Evolutionary conservation across 2,888 invertebrate species (phyloP), one percentile per base, ranked within the genome.

Genomic region (Microplitis deprimator): DNA sequence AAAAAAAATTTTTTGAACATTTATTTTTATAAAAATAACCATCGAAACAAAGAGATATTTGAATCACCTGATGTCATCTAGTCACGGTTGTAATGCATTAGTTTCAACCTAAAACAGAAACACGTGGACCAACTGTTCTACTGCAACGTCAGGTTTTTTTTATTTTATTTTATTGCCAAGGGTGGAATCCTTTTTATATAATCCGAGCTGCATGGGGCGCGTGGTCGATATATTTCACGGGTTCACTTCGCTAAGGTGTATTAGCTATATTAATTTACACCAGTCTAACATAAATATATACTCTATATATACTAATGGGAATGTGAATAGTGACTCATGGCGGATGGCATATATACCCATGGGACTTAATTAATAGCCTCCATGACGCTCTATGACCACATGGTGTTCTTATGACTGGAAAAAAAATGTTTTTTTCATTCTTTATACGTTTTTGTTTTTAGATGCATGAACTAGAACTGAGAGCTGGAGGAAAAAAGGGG

Each of bases 321-420:
- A 41, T 70, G 59, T 40, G 41, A 39, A 41, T 41, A 60, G 60
- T 50, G 70, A 60, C 50, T 29, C 39, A 60, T 70, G 29, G 76
- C 72, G 67, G 13, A 60, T 70, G 29, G 72, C 68, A 61, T 71
- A 61, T 71, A 65, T 13, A 50, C 13, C 76, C 76, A 59, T 29
- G 68, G 67, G 60, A 68, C 61, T 40, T 76, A 72, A 76, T 76
- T 65, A 76, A 76, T 76, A 72, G 68, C 67, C 50, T 62, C 41
- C 76, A 59, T 70, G 65, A 50, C 41, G 29, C 16, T 38, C 29
- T 17, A 60, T 59, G 70, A 68, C 76, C 76, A 76, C 76, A 76
- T 76, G 76, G 72, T 68, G 76, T n/a, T 38, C 65, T n/a, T 20
- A 20, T 29, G 38, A 29, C 59, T 70, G 40, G 20, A 41, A 41